A percentile compares a stretch with the other conserved stretches of the same genome.
Evolutionary conservation across 2,888 invertebrate species (phyloP).

Genomic region (Brenthis hecate): DNA sequence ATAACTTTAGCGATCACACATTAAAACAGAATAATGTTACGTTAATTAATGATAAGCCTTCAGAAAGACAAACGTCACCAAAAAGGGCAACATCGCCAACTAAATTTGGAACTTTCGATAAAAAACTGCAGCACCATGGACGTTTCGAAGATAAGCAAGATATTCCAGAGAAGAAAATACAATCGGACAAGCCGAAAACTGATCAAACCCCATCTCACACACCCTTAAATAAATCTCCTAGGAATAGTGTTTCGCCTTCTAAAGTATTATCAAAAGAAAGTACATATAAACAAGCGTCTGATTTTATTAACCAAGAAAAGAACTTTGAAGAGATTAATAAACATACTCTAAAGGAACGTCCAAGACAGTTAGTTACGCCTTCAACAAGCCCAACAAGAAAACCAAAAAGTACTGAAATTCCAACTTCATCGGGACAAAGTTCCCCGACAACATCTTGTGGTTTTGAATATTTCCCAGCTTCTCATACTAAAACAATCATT

Average conservation of each 20-base stretch:
- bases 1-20: background rate
- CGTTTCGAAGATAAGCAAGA: constrained; percentile 35
- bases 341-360: constrained; percentile 53
- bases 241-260: constrained; percentile 53
- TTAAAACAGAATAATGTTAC: constrained; percentile 4
- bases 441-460: constrained; percentile 83
- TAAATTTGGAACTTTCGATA: constrained; percentile 52
- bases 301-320: constrained; percentile 63
- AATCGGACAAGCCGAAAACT: constrained; percentile 37
- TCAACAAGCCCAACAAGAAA: constrained; percentile 77
- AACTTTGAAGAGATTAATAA: constrained; percentile 59
- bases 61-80: constrained; percentile 16
- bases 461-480: constrained; percentile 64
- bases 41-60: constrained; percentile 11
- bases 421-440: constrained; percentile 71
- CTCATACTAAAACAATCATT: constrained; percentile 54
- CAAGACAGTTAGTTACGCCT: constrained; percentile 74
- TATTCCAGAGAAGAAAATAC: constrained; percentile 6
- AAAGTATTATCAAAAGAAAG: constrained; percentile 54
- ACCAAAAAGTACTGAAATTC: constrained; percentile 58
- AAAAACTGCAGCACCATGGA: constrained; percentile 31
- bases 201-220: constrained; percentile 38
- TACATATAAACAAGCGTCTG: constrained; percentile 56
- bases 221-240: constrained; percentile 46
- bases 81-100: constrained; percentile 46